These are phyloP conservation scores for Elymnias hypermnestra DNA, from an alignment of 1,140 invertebrate species.

Conservation along the genomic window DNA sequence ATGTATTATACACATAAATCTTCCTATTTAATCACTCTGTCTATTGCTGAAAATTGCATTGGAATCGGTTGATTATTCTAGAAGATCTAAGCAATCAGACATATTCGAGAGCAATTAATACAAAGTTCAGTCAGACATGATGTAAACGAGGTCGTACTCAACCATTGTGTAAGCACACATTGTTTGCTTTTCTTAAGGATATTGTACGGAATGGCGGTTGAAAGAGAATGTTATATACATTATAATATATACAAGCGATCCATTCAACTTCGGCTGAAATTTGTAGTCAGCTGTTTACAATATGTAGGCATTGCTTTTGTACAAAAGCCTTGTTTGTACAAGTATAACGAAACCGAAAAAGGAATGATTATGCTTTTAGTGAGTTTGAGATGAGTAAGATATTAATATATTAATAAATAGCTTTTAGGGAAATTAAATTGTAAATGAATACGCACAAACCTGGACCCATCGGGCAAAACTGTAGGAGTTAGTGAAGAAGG, in stretches of 20 bases:
- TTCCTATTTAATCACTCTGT: too few species aligned
- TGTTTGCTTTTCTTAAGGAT: slow-evolving; percentile 19
- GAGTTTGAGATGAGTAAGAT: too few species aligned
- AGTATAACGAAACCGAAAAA: not conserved
- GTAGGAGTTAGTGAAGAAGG: too few species aligned
- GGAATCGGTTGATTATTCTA: too few species aligned
- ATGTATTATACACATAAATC: too few species aligned
- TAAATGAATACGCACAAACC: too few species aligned
- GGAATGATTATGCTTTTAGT: not conserved
- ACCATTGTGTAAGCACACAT: slow-evolving; percentile 4
- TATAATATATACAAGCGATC: slow-evolving; percentile 2
- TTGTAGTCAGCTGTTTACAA: not conserved
- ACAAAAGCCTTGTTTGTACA: not conserved
- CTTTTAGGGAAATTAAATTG: too few species aligned
- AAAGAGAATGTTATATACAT: slow-evolving; percentile 4
- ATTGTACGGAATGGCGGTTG: slow-evolving; percentile 1
- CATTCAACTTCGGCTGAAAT: slow-evolving; percentile 7
- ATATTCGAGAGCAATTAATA: not conserved
- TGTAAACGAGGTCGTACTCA: not conserved
- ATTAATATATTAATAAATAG: too few species aligned
- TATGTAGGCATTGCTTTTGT: slow-evolving; percentile 2
- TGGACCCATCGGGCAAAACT: too few species aligned
- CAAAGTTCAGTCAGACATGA: slow-evolving; percentile 1
- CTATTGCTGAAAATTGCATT: too few species aligned
- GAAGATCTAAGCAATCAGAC: too few species aligned